Evolutionary conservation across 2,113 vertebrate species (phyloP), one percentile per base, ranked within the genome.

Genomic region (Odobenus rosmarus): DNA sequence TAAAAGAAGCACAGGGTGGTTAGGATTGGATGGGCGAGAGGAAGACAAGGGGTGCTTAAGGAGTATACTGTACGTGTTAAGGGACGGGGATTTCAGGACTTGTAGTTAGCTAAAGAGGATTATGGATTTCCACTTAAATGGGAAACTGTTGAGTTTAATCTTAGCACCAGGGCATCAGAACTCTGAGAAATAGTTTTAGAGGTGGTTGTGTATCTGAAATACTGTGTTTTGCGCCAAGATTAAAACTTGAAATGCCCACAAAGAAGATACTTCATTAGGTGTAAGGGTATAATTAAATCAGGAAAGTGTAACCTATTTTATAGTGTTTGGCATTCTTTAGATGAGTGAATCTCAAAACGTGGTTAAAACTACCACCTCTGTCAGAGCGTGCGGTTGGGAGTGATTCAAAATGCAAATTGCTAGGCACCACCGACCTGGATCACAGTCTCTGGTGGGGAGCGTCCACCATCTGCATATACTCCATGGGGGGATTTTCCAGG

Each of bases 401-500:
- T 72, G 5, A 21, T 83, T 67, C 24, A 39, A 94, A 90, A 33
- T 89, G 86, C 74, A n/a, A 59, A 53, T 94, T 81, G 18, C 36
- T 55, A 4, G 69, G 93, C 8, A 31, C 53, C 28, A 23, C 36
- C 57, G 55, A 74, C 6, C 11, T 16, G 57, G 36, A 71, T 89
- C 24, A 42, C 23, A 77, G 39, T 31, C 72, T 57, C 51, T 31
- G 53, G 4, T 46, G 21, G 18, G 33, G 49, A 33, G 21, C 55
- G 9, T 95, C 76, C 55, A n/a, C 39, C 61, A 49, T 59, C 36
- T 23, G 2, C 31, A 18, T 36, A 15, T 0, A 28, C 13, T 89
- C 85, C 39, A 79, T 88, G 97, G 93, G 95, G 86, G 92, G 88
- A 36, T 97, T 98, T 97, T 96, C 55, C 69, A 49, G 88, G 92